phyloP scores from a whole-genome alignment of 2,888 invertebrate species.

The Hemaris fuciformis region DNA sequence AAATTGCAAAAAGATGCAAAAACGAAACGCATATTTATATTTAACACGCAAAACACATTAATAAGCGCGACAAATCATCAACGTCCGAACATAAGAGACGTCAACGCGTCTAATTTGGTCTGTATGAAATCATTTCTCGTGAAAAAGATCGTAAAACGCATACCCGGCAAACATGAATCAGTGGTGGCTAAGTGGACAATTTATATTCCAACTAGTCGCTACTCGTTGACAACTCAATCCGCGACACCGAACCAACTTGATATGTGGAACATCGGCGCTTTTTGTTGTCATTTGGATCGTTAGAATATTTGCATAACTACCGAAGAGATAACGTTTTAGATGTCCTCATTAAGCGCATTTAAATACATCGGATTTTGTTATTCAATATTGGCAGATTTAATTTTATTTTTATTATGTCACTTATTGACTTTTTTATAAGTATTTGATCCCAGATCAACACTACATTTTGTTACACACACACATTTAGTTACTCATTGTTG shows the following conservation, averaged over 20 bases:
- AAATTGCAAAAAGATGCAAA: not conserved
- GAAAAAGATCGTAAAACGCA: constrained; percentile 61
- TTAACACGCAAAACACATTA: not conserved
- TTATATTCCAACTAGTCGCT: constrained; percentile 61
- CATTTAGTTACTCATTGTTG: too few species aligned
- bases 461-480: too few species aligned
- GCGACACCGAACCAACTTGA: constrained; percentile 38
- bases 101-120: constrained; percentile 6
- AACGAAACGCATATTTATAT: not conserved
- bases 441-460: too few species aligned
- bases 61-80: not conserved
- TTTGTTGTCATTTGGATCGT: constrained; percentile 1
- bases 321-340: not conserved
- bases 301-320: constrained; percentile 7
- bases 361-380: not conserved
- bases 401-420: too few species aligned
- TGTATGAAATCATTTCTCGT: constrained; percentile 42
- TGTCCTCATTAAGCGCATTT: too few species aligned
- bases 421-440: too few species aligned
- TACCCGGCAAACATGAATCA: constrained; percentile 56
- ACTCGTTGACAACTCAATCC: constrained; percentile 72
- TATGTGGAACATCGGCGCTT: constrained; percentile 34
- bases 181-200: constrained; percentile 59
- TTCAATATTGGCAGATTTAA: too few species aligned
- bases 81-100: not conserved